A percentile compares a stretch with the other conserved stretches of the same genome.
Conservation (phyloP, 2,113 vertebrate genomes). For the Abramis brama region DNA sequence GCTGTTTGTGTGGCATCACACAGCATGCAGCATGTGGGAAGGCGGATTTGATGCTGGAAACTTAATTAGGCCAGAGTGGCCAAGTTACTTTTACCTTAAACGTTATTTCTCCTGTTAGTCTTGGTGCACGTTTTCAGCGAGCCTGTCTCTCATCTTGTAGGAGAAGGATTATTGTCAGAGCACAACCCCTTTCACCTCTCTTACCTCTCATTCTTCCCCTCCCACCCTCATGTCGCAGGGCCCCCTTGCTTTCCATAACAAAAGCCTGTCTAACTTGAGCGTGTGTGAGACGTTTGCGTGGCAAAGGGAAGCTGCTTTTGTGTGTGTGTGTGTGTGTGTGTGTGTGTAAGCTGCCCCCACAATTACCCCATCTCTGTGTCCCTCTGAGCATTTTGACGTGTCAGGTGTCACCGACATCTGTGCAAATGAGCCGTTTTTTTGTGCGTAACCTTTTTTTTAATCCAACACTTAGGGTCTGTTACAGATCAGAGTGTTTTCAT, state of each 20-base stretch:
- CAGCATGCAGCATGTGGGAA: neutral
- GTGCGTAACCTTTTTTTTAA: neutral
- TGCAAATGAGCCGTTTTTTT: slow-evolving; percentile 51
- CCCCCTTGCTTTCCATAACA: slow-evolving; percentile 76
- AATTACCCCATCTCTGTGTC: slow-evolving; percentile 46
- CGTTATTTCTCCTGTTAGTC: neutral
- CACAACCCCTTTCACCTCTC: slow-evolving; percentile 13
- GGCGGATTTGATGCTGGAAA: neutral
- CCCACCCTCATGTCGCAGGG: slow-evolving; percentile 49
- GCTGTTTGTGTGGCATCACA: neutral
- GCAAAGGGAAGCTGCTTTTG: slow-evolving; percentile 46
- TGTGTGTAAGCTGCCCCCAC: slow-evolving; percentile 33
- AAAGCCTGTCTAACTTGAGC: slow-evolving; percentile 65
- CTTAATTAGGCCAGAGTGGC: neutral
- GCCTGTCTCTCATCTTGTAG: slow-evolving; percentile 2
- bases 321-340: slow-evolving; percentile 27
- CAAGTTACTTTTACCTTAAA: neutral
- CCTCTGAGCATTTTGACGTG: slow-evolving; percentile 63
- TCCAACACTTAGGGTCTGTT: neutral
- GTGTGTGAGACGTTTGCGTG: slow-evolving; percentile 63
- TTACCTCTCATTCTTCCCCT: slow-evolving; percentile 17
- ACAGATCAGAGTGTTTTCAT: slow-evolving; percentile 30
- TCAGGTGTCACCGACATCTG: slow-evolving; percentile 78
- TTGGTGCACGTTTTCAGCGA: neutral
- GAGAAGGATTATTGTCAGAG: slow-evolving; percentile 32